Base-by-base conservation (phyloP, 2,888 invertebrate species). In the Hirtodrosophila alboralis region DNA sequence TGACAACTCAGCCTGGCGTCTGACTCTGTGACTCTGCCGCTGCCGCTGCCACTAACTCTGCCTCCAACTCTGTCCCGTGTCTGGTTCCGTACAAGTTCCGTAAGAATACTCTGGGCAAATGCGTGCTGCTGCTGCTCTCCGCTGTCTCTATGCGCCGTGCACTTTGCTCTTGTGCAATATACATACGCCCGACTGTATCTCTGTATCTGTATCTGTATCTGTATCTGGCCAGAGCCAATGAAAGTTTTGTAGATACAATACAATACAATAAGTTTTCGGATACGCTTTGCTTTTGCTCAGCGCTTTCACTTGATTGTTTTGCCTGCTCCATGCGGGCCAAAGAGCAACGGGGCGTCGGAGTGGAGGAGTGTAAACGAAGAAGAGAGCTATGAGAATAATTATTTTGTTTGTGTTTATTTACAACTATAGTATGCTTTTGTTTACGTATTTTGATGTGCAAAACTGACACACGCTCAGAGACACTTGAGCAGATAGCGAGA, bases 251-350 rank as follows among this genome's bases (percentile, higher is more conserved):
- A 53, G 62, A 68, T 68, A 71, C 74, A 67, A 64, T 56, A 68
- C 38, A 47, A 51, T 38, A 65, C 70, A 70, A 52, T 70, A 60
- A 53, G 60, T 57, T 56, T 70, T 53, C n/a, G 60, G 57, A 56
- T 68, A 47, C 31, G 52, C 28, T 72, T 23, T 44, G 61, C 63
- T 51, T 43, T 26, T 40, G 59, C 64, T 67, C 58, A 52, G 52
- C 78, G 79, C 83, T 79, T 79, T 79, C 79, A 83, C 79, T 79
- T 74, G 80, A 79, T 83, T 76, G 83, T 79, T 75, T 53, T 64
- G 76, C 58, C 16, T 41, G 68, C 38, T 40, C 40, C 14, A 66
- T 75, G 73, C 79, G 78, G 73, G 75, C 75, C 65, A 57, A 45
- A 67, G 79, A 79, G 83, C 59, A 56, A 7, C 36, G 28, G 47